Evolutionary conservation across 2,797 vertebrate species (phyloP).

Genomic region (Amniataba percoides): DNA sequence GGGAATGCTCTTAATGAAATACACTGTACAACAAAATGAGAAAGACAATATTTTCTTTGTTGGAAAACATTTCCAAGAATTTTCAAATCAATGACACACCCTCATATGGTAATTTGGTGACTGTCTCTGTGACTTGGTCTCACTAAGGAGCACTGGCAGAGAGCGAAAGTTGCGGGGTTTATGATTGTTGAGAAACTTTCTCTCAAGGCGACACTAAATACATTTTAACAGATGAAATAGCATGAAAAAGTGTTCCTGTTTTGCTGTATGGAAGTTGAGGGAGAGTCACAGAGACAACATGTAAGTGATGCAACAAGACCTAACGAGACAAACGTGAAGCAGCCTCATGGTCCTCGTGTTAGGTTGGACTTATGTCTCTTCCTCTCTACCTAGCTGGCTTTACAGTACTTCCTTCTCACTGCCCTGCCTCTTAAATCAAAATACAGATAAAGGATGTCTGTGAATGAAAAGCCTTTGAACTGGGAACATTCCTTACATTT

Average conservation of each 20-base stretch:
- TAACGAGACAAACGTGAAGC: not conserved
- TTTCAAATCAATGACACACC: not conserved
- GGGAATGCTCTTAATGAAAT: constrained; percentile 15
- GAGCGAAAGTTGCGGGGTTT: not conserved
- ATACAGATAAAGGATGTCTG: not conserved
- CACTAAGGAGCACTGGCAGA: not conserved
- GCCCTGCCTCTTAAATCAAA: not conserved
- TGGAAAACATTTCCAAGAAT: constrained; percentile 25
- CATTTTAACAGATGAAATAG: not conserved
- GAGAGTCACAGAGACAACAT: not conserved
- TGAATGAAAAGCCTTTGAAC: not conserved
- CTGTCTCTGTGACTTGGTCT: constrained; percentile 4
- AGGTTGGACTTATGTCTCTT: not conserved
- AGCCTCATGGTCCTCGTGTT: not conserved
- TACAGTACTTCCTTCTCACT: not conserved
- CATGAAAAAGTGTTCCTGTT: too few relatives aligned
- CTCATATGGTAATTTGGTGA: constrained; percentile 2
- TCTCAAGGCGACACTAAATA: not conserved
- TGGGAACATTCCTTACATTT: not conserved
- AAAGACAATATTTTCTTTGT: constrained; percentile 9
- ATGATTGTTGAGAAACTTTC: not conserved
- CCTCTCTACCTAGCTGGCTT: not conserved
- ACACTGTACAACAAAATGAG: constrained; percentile 7
- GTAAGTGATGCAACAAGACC: not conserved
- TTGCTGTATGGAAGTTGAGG: not conserved